These are phyloP conservation scores for Bothrops jararaca DNA, from an alignment of 2,113 vertebrate genomes.

Conservation along the genomic window DNA sequence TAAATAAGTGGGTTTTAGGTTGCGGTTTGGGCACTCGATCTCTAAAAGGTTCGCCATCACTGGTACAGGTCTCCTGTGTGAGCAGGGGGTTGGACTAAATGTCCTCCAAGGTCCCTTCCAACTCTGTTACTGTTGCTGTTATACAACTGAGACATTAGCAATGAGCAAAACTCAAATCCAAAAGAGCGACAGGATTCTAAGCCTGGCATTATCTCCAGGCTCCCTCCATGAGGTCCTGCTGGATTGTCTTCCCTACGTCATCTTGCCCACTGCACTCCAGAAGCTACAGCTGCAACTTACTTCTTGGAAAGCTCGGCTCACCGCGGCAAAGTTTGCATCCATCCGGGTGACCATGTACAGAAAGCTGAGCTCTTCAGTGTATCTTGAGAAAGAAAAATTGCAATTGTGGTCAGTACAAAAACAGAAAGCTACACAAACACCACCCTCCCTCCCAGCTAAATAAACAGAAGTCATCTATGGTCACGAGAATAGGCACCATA, in stretches of 20 bases:
- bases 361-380: constrained; percentile 71
- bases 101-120: too few species aligned
- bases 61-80: not conserved
- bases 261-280: not conserved
- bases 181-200: too few species aligned
- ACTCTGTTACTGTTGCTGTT: not conserved
- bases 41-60: too few species aligned
- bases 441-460: not conserved
- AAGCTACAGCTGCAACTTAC: constrained; percentile 52
- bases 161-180: not conserved
- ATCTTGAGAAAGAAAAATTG: constrained; percentile 64
- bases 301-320: constrained; percentile 81
- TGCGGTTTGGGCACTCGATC: too few species aligned
- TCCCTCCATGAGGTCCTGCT: too few species aligned
- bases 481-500: not conserved
- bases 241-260: not conserved
- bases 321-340: constrained; percentile 81
- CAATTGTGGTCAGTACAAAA: not conserved
- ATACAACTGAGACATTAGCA: not conserved
- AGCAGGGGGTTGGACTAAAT: not conserved
- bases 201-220: not conserved
- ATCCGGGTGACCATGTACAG: constrained; percentile 83
- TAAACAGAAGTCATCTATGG: not conserved
- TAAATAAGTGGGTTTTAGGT: too few species aligned
- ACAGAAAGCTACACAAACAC: not conserved